Percentiles rank a stretch among this genome's conserved stretches.
Evolutionary conservation across 2,113 vertebrate species (phyloP).

Genomic region (Alouatta palliata): DNA sequence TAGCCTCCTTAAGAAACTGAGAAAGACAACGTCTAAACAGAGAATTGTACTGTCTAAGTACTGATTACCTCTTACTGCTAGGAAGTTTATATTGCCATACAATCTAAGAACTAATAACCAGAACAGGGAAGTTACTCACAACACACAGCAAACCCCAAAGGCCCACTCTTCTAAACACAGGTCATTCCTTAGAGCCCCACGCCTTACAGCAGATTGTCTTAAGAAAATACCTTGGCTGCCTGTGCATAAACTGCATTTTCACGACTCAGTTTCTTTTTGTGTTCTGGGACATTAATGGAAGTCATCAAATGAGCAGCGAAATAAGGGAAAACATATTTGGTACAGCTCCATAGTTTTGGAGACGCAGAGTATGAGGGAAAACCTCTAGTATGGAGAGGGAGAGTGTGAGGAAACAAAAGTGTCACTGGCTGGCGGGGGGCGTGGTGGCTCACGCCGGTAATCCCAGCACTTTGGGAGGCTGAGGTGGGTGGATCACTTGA

Average conservation of each 20-base stretch:
- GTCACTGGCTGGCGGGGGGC: too few species aligned
- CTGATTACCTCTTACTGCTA: not conserved
- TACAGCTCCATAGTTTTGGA: too few species aligned
- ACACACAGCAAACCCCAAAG: not conserved
- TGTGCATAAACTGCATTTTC: not conserved
- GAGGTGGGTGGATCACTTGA: too few species aligned
- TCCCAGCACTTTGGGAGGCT: too few species aligned
- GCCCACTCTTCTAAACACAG: too few species aligned
- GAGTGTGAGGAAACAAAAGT: too few species aligned
- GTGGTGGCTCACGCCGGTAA: too few species aligned
- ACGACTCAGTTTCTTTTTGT: not conserved
- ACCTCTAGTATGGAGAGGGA: too few species aligned
- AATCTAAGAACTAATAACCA: not conserved
- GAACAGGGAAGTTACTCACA: not conserved
- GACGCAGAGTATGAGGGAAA: not conserved
- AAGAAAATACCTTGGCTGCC: not conserved
- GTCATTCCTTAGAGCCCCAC: not conserved
- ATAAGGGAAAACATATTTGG: not conserved
- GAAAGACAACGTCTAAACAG: not conserved
- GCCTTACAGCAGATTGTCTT: not conserved
- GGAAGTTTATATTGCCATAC: not conserved
- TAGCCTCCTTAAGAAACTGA: not conserved
- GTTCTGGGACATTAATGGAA: not conserved
- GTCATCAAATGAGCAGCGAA: not conserved
- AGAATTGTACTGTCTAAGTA: not conserved